Base-by-base conservation (phyloP, 2,113 vertebrate species). In the Thamnaconus septentrionalis region DNA sequence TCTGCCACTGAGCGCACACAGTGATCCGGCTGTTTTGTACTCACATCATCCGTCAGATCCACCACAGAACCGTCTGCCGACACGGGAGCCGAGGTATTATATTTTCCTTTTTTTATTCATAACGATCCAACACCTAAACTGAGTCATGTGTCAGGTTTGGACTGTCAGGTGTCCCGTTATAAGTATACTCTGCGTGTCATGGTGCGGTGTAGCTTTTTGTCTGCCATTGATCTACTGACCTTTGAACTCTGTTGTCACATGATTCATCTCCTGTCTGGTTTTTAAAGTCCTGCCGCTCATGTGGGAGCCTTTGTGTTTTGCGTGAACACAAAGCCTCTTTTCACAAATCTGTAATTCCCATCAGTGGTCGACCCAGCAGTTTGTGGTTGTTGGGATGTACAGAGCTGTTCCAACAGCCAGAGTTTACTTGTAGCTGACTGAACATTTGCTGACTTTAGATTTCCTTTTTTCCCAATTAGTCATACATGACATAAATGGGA, bases 271-370 rank as follows among this genome's bases (percentile, higher is more conserved):
- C 56, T 71, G 76, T 76, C 55, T 55, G 71, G 57, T 62, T 65
- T 10, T 47, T 69, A 68, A 73, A 18, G 53, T 70, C 9, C 71
- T 69, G 78, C 73, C 69, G 71, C 66, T 31, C 70, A 49, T 76
- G 57, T 66, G 40, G 66, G 65, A 64, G 49, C 66, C 63, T 41
- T 86, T 83, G 77, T 85, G 41, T 77, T 73, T 48, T 65, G 61
- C 64, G 9, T 72, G 60, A 64, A 59, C 18, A 85, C 79, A 85
- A 84, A 85, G 73, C 77, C 60, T 71, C 77, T 80, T 83, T 83
- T 87, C 76, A 83, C 47, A 5, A 66, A 71, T 66, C 41, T 64
- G 64, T 76, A 56, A 70, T 72, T 68, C 64, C 67, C 10, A 6
- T 58, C 45, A 44, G 39, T 39, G 2, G 69, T 64, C 40, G 44